Conservation (phyloP, 2,888 invertebrate species). For the Dioctria linearis region DNA sequence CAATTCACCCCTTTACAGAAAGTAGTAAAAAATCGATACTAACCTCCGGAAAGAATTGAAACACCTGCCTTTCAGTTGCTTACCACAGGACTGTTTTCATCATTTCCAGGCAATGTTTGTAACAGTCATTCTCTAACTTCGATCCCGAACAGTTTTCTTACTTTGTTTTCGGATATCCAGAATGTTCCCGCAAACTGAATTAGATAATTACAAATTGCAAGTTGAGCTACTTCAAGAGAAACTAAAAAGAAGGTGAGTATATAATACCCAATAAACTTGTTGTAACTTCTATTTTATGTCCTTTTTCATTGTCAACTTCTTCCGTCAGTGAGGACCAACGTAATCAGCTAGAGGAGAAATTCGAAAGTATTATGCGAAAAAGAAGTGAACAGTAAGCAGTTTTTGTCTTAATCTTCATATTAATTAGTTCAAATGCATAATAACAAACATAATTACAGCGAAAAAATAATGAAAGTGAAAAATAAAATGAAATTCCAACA, state of each 20-base stretch:
- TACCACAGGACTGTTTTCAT: background rate
- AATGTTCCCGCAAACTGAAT: conserved; percentile 69
- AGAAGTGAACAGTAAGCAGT: conserved; percentile 72
- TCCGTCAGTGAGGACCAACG: conserved; percentile 73
- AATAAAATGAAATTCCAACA: conserved; percentile 68
- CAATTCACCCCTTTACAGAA: background rate
- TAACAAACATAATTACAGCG: conserved; percentile 61
- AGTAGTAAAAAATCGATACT: conserved; percentile 38
- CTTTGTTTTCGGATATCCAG: conserved; percentile 21
- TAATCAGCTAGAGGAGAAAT: conserved; percentile 73
- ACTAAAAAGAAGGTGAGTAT: conserved; percentile 66
- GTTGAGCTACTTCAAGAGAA: conserved; percentile 70
- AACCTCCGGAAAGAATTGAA: background rate
- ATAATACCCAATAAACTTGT: conserved; percentile 4
- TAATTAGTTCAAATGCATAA: background rate
- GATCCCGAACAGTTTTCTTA: background rate
- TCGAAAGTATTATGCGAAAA: conserved; percentile 72
- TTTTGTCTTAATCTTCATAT: conserved; percentile 29
- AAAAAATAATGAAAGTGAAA: conserved; percentile 65
- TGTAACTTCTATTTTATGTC: conserved; percentile 54
- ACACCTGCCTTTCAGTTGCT: conserved; percentile 38
- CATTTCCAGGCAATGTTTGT: conserved; percentile 9
- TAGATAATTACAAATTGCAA: conserved; percentile 70
- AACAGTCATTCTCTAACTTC: conserved; percentile 36
- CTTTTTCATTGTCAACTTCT: conserved; percentile 20